Evolutionary conservation across 2,797 vertebrate species (phyloP).

Genomic region (Cetoscarus ocellatus): DNA sequence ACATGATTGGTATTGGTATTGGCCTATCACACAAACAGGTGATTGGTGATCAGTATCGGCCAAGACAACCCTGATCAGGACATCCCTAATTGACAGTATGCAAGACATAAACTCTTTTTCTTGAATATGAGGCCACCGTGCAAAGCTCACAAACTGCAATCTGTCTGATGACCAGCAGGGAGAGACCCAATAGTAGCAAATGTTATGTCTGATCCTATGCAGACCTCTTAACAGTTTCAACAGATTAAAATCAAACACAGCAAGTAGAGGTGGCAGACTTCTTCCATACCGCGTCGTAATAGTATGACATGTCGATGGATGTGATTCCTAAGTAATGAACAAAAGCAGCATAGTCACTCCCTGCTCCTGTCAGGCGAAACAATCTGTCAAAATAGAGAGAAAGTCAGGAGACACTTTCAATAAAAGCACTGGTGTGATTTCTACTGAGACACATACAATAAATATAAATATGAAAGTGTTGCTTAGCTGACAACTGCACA

Average conservation of each 20-base stretch:
- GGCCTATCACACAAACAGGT: too few species aligned
- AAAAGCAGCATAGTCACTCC: conserved; percentile 92
- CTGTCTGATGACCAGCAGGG: not conserved
- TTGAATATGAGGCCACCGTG: not conserved
- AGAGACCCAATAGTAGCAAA: not conserved
- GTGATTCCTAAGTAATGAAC: conserved; percentile 91
- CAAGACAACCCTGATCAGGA: too few species aligned
- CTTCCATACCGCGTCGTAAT: conserved; percentile 86
- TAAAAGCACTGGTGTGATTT: not conserved
- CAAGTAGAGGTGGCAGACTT: not conserved
- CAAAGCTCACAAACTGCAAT: not conserved
- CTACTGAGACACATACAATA: not conserved
- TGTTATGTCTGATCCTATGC: too few species aligned
- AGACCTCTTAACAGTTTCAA: too few species aligned
- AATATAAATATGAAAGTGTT: not conserved
- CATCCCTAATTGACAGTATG: too few species aligned
- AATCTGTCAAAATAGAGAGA: conserved; percentile 73
- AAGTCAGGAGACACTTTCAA: not conserved
- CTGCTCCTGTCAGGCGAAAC: conserved; percentile 86
- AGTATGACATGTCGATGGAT: conserved; percentile 90
- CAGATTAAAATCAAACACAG: too few species aligned
- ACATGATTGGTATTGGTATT: too few species aligned
- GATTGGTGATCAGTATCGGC: too few species aligned
- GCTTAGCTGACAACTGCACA: too few species aligned
- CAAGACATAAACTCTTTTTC: too few species aligned